These are phyloP conservation scores for Upupa epops DNA, from an alignment of 2,113 vertebrate species.

Conservation along the genomic window DNA sequence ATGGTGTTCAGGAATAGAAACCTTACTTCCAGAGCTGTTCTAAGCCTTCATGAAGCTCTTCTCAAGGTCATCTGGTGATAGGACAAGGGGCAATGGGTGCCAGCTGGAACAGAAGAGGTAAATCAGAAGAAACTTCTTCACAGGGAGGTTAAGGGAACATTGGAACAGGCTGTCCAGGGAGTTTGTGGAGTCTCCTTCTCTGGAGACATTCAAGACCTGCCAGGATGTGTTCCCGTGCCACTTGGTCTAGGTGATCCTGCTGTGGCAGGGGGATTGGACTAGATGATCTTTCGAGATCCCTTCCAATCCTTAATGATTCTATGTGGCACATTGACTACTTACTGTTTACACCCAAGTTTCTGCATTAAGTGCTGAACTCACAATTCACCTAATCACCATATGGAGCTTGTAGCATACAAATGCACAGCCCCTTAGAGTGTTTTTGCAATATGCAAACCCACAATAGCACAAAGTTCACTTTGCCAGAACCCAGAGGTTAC, in stretches of 20 bases:
- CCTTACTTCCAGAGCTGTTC: background rate
- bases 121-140: too few relatives aligned
- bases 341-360: background rate
- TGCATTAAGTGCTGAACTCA: background rate
- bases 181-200: too few relatives aligned
- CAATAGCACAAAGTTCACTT: background rate
- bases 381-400: constrained; percentile 20
- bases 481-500: background rate
- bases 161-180: too few relatives aligned
- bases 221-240: too few relatives aligned
- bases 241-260: too few relatives aligned
- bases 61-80: too few relatives aligned
- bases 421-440: background rate
- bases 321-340: background rate
- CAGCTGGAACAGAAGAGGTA: too few relatives aligned
- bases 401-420: background rate
- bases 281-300: too few relatives aligned
- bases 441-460: background rate
- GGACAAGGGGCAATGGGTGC: too few relatives aligned
- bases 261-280: too few relatives aligned
- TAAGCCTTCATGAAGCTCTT: background rate
- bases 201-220: too few relatives aligned
- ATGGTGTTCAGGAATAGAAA: background rate
- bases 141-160: too few relatives aligned
- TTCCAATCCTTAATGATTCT: background rate